Conservation (phyloP, 1,140 invertebrate genomes). For the Drosophila bocqueti region DNA sequence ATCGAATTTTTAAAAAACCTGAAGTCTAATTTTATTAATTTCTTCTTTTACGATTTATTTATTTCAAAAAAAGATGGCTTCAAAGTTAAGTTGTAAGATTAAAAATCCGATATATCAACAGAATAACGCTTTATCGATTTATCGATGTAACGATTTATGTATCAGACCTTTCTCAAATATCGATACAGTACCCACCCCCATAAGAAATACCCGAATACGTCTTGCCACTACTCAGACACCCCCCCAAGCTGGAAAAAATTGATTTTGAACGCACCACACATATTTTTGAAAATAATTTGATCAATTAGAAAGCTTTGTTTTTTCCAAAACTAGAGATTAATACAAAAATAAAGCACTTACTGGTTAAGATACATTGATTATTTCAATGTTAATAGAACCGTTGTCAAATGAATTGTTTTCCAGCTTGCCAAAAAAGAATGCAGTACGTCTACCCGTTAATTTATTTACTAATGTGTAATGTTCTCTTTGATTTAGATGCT, state of each 20-base stretch:
- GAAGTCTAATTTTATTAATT: not conserved
- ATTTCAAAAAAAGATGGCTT: not conserved
- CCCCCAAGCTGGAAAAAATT: not conserved
- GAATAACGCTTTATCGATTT: not conserved
- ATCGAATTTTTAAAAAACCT: not conserved
- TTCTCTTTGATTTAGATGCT: constrained; percentile 85
- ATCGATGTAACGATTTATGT: not conserved
- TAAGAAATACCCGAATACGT: constrained; percentile 53
- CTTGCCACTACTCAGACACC: constrained; percentile 7
- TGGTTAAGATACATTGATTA: no score
- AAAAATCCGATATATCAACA: not conserved
- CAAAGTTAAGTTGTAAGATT: not conserved
- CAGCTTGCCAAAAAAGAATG: not conserved
- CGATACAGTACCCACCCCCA: not conserved
- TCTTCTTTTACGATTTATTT: not conserved
- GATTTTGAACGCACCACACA: not conserved
- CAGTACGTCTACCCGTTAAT: constrained; percentile 46
- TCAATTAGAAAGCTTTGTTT: not conserved
- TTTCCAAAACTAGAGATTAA: not conserved
- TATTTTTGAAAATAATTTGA: not conserved
- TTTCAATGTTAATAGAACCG: not conserved
- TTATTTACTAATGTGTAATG: constrained; percentile 66
- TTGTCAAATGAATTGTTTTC: not conserved
- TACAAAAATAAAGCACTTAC: not conserved
- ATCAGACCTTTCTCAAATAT: not conserved